Evolutionary conservation across 2,888 invertebrate species (phyloP), one percentile per base, ranked within the genome.

Genomic region (Xylocampa areola): DNA sequence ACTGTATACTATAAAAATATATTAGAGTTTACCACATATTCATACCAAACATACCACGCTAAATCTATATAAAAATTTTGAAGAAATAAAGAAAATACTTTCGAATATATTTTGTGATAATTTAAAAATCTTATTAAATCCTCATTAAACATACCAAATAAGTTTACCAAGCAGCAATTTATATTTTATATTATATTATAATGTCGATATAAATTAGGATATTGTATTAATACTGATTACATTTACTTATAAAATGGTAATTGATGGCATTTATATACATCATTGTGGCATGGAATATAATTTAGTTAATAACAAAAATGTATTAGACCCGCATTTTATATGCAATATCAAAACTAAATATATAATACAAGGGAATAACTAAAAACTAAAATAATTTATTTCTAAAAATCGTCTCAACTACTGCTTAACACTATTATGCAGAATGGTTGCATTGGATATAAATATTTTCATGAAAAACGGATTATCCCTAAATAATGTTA

Each of bases 191-290:
- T 74, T 65, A 75, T 71, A 75, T 78, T 73, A 79, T 70, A 76
- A 80, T 72, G 68, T 83, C 78, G 68, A 84, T 80, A 90, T 89
- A 91, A 91, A 88, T 90, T 88, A 91, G 79, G 79, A 87, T 87
- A 89, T 89, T 86, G 84, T 86, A 88, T 91, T 93, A 93, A 93
- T 93, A 93, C 92, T 93, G 92, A 92, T 93, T 90, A 92, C 77
- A 89, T 79, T 88, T 87, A 88, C 85, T 85, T 86, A 78, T 77
- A 81, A 84, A 82, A 92, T 89, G 86, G 88, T 91, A 91, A 85
- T 82, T 84, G 85, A 91, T 91, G 91, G 90, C 89, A 76, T 68
- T 70, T 90, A 92, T 92, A 85, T 92, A 92, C 92, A 92, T 60
- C 54, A 63, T 79, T 74, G 85, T 87, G 87, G 86, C 85, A 82